Evolutionary conservation across 2,797 vertebrate genomes (phyloP).

Genomic region (Tapirus indicus): DNA sequence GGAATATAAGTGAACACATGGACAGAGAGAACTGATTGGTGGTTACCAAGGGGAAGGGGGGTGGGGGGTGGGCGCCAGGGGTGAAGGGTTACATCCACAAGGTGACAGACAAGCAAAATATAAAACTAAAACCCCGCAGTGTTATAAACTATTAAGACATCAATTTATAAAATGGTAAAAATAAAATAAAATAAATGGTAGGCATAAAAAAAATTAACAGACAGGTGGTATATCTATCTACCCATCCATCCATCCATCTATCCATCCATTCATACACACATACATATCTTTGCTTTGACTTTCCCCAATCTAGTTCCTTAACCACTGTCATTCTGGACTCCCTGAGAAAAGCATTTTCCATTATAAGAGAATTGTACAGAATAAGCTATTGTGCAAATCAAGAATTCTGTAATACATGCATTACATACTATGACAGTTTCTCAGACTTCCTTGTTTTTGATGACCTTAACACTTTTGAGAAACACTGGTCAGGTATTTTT

Average conservation of each 20-base stretch:
- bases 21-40: too few species aligned
- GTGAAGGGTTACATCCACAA: too few species aligned
- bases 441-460: not conserved
- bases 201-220: not conserved
- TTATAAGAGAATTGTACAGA: not conserved
- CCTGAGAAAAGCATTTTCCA: not conserved
- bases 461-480: not conserved
- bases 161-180: too few species aligned
- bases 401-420: not conserved
- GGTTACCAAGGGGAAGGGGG: too few species aligned
- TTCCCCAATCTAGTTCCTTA: not conserved
- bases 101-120: too few species aligned
- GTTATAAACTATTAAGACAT: too few species aligned
- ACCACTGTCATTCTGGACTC: not conserved
- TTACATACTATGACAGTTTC: not conserved
- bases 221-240: not conserved
- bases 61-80: too few species aligned
- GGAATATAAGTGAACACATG: too few species aligned
- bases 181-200: too few species aligned
- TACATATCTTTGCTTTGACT: not conserved
- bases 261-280: not conserved
- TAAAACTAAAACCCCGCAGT: too few species aligned
- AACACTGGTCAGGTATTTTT: not conserved
- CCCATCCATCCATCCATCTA: not conserved
- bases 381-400: not conserved